A percentile compares a stretch with the other conserved stretches of the same genome.
Evolutionary conservation across 1,140 invertebrate genomes (phyloP).

Genomic region (Coboldia fuscipes): DNA sequence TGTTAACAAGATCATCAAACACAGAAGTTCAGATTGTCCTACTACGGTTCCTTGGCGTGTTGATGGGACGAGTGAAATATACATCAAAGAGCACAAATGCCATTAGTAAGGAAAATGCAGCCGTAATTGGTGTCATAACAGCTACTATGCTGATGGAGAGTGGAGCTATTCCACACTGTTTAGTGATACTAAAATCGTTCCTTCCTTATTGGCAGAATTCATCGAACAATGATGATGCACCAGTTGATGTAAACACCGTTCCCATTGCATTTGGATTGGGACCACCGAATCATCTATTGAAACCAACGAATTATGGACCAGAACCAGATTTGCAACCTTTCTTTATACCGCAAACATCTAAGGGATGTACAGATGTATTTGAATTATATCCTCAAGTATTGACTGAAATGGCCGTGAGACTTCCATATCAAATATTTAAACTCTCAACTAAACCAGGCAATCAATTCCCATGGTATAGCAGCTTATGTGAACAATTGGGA

Average conservation of each 20-base stretch:
- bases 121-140: constrained; percentile 49
- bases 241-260: constrained; percentile 20
- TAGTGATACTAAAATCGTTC: constrained; percentile 54
- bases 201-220: constrained; percentile 53
- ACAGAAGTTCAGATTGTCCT: constrained; percentile 72
- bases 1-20: constrained; percentile 30
- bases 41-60: constrained; percentile 43
- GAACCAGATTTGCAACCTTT: constrained; percentile 90
- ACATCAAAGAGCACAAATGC: constrained; percentile 9
- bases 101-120: constrained; percentile 30
- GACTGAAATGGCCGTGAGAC: constrained; percentile 81
- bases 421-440: constrained; percentile 87
- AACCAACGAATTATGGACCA: constrained; percentile 54
- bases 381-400: constrained; percentile 80
- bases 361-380: constrained; percentile 73
- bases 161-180: constrained; percentile 62
- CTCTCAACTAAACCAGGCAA: constrained; percentile 28
- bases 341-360: constrained; percentile 82
- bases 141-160: constrained; percentile 56
- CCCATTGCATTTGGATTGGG: constrained; percentile 6
- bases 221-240: constrained; percentile 25
- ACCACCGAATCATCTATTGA: constrained; percentile 35
- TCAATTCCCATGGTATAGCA: constrained; percentile 46
- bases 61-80: constrained; percentile 21
- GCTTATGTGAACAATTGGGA: constrained; percentile 77